These are phyloP conservation scores for Nothocercus nigrocapillus DNA, from an alignment of 2,113 vertebrate genomes.

Conservation along the genomic window DNA sequence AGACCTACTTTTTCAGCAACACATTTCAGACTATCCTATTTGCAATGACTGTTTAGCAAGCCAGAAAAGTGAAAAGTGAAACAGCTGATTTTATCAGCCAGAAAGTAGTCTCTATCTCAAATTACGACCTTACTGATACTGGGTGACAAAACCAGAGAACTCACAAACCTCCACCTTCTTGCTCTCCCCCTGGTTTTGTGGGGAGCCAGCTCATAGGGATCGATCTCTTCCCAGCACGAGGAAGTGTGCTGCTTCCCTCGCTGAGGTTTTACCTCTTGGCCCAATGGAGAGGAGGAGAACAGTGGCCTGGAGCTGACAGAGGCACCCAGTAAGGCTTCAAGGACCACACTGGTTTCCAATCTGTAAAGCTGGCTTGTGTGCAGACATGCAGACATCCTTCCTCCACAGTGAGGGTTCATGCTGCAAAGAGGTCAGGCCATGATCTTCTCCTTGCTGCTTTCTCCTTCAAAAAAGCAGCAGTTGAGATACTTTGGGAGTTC, in stretches of 20 bases:
- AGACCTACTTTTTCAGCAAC: background rate
- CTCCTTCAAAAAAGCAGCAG: background rate
- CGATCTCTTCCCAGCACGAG: background rate
- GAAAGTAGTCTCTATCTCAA: background rate
- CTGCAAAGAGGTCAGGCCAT: background rate
- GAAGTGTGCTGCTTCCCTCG: background rate
- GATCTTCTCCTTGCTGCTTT: background rate
- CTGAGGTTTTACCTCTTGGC: background rate
- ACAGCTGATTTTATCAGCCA: background rate
- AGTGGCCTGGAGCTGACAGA: background rate
- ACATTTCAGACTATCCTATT: background rate
- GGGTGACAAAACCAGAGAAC: background rate
- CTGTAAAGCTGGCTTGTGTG: background rate
- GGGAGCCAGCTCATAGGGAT: background rate
- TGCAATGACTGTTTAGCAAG: background rate
- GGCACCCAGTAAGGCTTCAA: background rate
- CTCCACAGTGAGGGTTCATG: background rate
- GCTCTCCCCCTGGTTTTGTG: background rate
- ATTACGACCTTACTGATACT: background rate
- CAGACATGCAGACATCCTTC: background rate
- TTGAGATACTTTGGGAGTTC: background rate
- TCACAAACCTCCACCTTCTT: background rate
- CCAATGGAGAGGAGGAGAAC: background rate
- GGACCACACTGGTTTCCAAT: background rate
- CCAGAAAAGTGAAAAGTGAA: background rate